Evolutionary conservation across 1,140 invertebrate species (phyloP).

Genomic region (Armadillidium nasatum): DNA sequence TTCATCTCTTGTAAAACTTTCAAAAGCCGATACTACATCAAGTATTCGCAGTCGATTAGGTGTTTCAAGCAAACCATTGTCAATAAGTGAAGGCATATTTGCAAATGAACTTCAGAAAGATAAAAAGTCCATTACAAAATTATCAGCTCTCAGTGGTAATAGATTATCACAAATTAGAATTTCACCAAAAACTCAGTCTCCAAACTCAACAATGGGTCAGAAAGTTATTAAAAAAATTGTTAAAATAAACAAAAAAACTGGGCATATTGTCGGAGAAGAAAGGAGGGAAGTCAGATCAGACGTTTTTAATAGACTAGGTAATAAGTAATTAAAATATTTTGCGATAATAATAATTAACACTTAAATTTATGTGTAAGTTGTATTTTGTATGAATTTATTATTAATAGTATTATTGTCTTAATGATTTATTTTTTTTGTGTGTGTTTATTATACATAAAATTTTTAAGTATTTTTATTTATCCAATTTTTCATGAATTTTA

Average conservation of each 20-base stretch:
- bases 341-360: neutral
- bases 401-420: no score
- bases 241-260: conserved; percentile 39
- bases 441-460: no score
- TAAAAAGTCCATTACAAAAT: neutral
- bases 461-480: no score
- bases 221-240: conserved; percentile 18
- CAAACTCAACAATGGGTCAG: neutral
- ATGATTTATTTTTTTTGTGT: no score
- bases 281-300: conserved; percentile 33
- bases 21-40: conserved; percentile 34
- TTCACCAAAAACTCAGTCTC: neutral
- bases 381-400: no score
- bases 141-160: no score
- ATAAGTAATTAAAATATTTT: no score
- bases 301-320: conserved; percentile 38
- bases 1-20: conserved; percentile 2
- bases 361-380: neutral
- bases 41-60: conserved; percentile 38
- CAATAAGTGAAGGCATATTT: conserved; percentile 42
- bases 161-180: no score
- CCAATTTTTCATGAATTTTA: no score
- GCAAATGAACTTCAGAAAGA: conserved; percentile 34
- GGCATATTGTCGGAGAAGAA: conserved; percentile 40
- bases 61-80: conserved; percentile 2